phyloP scores from a whole-genome alignment of 2,797 vertebrate genomes.

The Acropternis orthonyx region DNA sequence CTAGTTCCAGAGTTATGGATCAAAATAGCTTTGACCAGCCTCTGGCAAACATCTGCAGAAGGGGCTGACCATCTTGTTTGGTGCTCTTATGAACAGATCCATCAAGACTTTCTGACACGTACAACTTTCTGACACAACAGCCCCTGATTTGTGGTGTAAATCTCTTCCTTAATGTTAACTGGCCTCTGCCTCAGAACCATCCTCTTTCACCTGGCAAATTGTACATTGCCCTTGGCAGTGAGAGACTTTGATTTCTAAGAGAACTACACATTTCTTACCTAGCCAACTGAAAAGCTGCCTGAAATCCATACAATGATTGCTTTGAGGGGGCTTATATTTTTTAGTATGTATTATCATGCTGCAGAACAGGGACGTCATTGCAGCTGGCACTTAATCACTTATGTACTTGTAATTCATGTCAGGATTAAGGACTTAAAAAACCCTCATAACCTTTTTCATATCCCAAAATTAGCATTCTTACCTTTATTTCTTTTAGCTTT shows the following conservation, averaged over 20 bases:
- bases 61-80: background rate
- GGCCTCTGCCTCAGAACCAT: background rate
- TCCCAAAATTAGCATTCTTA: background rate
- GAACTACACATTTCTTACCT: background rate
- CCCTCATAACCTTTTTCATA: background rate
- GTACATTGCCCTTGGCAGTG: background rate
- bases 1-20: background rate
- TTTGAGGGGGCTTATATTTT: background rate
- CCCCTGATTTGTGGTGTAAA: background rate
- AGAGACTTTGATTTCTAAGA: background rate
- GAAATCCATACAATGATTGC: background rate
- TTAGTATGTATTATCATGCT: background rate
- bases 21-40: background rate
- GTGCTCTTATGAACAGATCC: background rate
- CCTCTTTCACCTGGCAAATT: background rate
- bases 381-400: background rate
- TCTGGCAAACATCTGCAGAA: background rate
- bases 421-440: background rate
- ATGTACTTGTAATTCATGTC: background rate
- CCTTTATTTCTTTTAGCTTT: background rate
- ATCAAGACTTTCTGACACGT: background rate
- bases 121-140: background rate
- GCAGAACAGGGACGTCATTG: fast-evolving
- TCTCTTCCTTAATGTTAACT: background rate
- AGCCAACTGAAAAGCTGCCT: background rate